Percentiles rank a stretch among this genome's conserved stretches.
Conservation (phyloP, 2,113 vertebrate genomes). For the Panurus biarmicus region DNA sequence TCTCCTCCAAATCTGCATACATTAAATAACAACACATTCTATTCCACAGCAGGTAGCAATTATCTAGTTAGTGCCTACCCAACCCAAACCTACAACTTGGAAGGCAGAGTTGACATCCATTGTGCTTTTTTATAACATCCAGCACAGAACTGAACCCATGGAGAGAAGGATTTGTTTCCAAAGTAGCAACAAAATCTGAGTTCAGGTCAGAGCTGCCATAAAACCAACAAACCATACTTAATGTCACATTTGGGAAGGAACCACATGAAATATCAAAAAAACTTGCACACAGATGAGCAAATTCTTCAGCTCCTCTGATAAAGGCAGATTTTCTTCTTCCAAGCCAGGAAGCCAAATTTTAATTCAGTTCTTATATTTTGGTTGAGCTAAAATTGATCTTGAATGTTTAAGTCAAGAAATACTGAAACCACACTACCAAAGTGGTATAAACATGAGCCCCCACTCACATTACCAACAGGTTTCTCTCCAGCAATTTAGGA, state of each 20-base stretch:
- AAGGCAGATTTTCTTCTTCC: not conserved
- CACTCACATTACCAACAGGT: rapidly evolving
- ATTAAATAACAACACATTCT: not conserved
- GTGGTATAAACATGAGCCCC: not conserved
- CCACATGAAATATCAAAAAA: not conserved
- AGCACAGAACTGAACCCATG: not conserved
- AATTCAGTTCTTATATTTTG: not conserved
- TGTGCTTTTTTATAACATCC: not conserved
- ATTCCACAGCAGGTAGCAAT: not conserved
- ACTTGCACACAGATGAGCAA: not conserved
- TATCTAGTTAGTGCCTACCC: not conserved
- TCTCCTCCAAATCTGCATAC: not conserved
- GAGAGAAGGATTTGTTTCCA: not conserved
- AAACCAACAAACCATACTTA: not conserved
- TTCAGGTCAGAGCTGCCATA: not conserved
- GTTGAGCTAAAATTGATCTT: rapidly evolving
- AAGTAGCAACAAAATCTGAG: not conserved
- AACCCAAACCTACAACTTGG: not conserved
- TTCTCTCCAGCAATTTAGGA: not conserved
- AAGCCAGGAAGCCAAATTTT: not conserved
- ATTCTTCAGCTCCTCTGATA: not conserved
- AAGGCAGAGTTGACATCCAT: not conserved
- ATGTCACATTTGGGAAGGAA: not conserved
- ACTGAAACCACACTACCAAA: not conserved
- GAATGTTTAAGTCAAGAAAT: not conserved